A percentile compares a stretch with the other conserved stretches of the same genome.
Evolutionary conservation across 2,797 vertebrate genomes (phyloP).

Genomic region (Spinus pinus): DNA sequence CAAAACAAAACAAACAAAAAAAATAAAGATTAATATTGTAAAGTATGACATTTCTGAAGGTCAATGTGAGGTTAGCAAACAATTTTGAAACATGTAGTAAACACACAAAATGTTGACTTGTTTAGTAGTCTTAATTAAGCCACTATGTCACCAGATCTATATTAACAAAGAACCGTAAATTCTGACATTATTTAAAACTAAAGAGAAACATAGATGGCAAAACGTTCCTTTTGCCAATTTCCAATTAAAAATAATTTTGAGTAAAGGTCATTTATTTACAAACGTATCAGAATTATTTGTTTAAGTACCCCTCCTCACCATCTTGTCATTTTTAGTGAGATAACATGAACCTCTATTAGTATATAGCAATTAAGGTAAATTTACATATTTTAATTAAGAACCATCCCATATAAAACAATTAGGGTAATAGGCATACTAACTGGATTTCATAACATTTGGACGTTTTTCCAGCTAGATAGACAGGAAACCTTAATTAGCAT

Average conservation of each 20-base stretch:
- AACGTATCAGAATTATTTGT: slow-evolving; percentile 77
- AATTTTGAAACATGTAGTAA: slow-evolving; percentile 51
- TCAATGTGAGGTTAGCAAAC: slow-evolving; percentile 35
- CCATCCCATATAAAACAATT: slow-evolving; percentile 89
- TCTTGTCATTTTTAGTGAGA: slow-evolving; percentile 83
- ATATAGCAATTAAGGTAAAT: slow-evolving; percentile 87
- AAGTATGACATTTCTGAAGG: slow-evolving; percentile 22
- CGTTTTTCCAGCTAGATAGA: slow-evolving; percentile 86
- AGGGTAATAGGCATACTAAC: slow-evolving; percentile 87
- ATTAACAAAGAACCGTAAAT: slow-evolving; percentile 65
- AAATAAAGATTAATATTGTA: neutral
- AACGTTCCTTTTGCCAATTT: slow-evolving; percentile 73
- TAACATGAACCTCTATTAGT: slow-evolving; percentile 87
- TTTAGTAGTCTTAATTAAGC: slow-evolving; percentile 69
- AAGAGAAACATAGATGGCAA: slow-evolving; percentile 65
- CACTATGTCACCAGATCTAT: slow-evolving; percentile 33
- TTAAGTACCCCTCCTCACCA: slow-evolving; percentile 79
- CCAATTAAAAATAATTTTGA: slow-evolving; percentile 79
- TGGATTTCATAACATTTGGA: slow-evolving; percentile 91
- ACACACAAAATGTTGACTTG: slow-evolving; percentile 63
- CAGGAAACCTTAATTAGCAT: slow-evolving; percentile 89
- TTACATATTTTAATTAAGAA: slow-evolving; percentile 90
- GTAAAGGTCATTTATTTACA: slow-evolving; percentile 81
- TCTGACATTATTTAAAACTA: slow-evolving; percentile 62
- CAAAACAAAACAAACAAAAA: neutral